Evolutionary conservation across 2,113 vertebrate genomes (phyloP), one percentile per base, ranked within the genome.

Genomic region (Bostrychus sinensis): DNA sequence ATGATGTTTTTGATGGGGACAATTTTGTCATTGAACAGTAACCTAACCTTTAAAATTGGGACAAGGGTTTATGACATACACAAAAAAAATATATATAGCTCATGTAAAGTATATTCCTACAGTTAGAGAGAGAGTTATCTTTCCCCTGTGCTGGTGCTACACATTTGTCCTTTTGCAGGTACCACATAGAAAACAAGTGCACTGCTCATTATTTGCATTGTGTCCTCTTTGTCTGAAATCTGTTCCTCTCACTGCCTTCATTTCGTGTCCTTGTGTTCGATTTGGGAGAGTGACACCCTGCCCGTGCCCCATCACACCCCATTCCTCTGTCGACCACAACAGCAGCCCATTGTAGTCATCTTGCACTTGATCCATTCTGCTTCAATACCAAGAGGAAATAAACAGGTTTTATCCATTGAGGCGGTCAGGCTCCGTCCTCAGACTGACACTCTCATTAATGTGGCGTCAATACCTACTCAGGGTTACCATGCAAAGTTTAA

Each of bases 401-500:
- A 48, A 48, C 45, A 25, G 45, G 22, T 48, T 48, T 48, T 48
- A 48, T 45, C 22, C 20, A 25, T 6, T 25, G 45, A 48, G 45
- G 14, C 20, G 23, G 45, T 23, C 45, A 20, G 14, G 2, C 20
- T 22, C 45, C 22, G 14, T 48, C 45, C 22, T 48, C 45, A 23
- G 22, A 48, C 20, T 46, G 43, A 46, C 45, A 48, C 12, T 48
- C 45, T 48, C 45, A 48, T 48, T 48, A 48, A 48, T 25, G 20
- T 23, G 45, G 22, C 22, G 25, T 25, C 12, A 25, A 48, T 25
- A 48, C 45, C 7, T 25, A 11, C 45, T 25, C 45, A 48, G 5
- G 45, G 42, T 20, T 14, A 25, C 45, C 6, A 48, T 48, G 12
- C 14, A 48, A 48, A 14, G 25, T 45, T 17, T 19, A 45, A 45